Conservation (phyloP, 1,140 invertebrate species). For the Caerostris extrusa region DNA sequence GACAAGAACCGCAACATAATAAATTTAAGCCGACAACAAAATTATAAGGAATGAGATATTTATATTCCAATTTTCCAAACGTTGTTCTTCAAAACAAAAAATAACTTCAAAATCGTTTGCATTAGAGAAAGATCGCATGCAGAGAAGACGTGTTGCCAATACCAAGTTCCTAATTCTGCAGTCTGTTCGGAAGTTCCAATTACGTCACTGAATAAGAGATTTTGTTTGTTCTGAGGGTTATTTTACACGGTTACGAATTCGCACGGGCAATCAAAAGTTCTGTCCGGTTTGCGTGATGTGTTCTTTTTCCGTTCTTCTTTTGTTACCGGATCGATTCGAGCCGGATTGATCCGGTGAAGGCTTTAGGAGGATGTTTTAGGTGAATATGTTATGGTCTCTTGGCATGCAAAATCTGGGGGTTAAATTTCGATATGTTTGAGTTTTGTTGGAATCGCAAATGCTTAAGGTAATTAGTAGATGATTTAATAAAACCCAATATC, state of each 20-base stretch:
- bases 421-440: background rate
- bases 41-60: slow-evolving; percentile 26
- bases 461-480: background rate
- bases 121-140: background rate
- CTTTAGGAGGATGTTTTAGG: background rate
- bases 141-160: background rate
- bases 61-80: background rate
- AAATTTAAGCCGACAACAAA: background rate
- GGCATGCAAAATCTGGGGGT: slow-evolving; percentile 5
- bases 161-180: slow-evolving; percentile 28
- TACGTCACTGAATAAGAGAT: slow-evolving; percentile 15
- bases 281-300: slow-evolving; percentile 14
- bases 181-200: slow-evolving; percentile 17
- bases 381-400: slow-evolving; percentile 8
- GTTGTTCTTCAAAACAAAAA: background rate
- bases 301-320: background rate
- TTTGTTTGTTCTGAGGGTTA: background rate
- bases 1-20: background rate
- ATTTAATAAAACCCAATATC: too few relatives aligned
- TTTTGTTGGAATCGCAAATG: background rate
- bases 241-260: slow-evolving; percentile 14
- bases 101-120: background rate
- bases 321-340: background rate
- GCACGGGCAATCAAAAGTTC: background rate
- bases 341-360: background rate